phyloP scores from a whole-genome alignment of 2,888 invertebrate genomes.

The Agriotes lineatus region DNA sequence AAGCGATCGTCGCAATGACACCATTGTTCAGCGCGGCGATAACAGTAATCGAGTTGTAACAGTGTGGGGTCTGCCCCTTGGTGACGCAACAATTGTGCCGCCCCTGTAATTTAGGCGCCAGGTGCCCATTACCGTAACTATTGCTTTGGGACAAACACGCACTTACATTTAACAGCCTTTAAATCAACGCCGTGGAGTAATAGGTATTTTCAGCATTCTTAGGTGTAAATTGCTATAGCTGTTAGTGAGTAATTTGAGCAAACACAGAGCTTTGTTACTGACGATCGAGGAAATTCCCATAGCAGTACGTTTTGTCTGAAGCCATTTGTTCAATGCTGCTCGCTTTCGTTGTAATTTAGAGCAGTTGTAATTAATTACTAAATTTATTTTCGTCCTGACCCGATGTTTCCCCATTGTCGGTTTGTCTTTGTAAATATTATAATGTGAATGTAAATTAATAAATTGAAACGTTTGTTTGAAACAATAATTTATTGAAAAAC shows the following conservation, averaged over 20 bases:
- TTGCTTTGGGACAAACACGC: conserved; percentile 43
- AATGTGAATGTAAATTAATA: too few species aligned
- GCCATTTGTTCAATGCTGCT: too few species aligned
- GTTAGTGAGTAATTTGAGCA: conserved; percentile 21
- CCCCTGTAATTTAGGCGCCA: conserved; percentile 42
- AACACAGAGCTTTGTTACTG: background rate
- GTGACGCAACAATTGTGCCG: conserved; percentile 43
- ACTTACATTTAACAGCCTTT: conserved; percentile 44
- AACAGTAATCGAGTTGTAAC: conserved; percentile 41
- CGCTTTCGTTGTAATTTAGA: too few species aligned
- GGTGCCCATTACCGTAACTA: conserved; percentile 44
- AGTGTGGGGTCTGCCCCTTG: conserved; percentile 43
- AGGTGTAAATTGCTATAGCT: conserved; percentile 22
- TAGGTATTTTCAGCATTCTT: conserved; percentile 34
- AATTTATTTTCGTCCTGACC: too few species aligned
- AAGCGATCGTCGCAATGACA: conserved; percentile 11
- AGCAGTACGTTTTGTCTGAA: too few species aligned
- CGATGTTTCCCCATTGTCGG: too few species aligned
- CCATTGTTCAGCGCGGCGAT: conserved; percentile 42
- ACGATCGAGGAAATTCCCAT: background rate
- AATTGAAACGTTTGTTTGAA: too few species aligned
- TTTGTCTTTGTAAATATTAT: too few species aligned
- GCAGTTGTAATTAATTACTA: too few species aligned
- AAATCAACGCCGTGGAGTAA: conserved; percentile 39
- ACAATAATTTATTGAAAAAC: too few species aligned